A percentile compares a stretch with the other conserved stretches of the same genome.
phyloP scores from a whole-genome alignment of 2,113 vertebrate genomes.

The Ciconia boyciana region DNA sequence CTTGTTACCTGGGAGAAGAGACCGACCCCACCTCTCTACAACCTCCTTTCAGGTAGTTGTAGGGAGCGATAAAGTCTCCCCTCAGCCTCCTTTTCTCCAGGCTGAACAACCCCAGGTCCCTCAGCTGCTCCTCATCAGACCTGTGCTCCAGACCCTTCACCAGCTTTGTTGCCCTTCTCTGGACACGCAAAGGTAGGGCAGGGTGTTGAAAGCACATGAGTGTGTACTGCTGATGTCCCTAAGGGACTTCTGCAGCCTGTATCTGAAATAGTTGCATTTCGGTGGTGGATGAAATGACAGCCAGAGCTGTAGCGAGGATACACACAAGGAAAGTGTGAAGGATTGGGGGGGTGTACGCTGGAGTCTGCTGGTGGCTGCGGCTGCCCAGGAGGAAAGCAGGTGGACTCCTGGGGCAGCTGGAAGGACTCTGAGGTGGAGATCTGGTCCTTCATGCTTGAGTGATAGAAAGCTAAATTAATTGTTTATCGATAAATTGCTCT shows the following conservation, averaged over 20 bases:
- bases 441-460: background rate
- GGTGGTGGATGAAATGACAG: background rate
- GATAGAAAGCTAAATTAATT: background rate
- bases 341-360: rapidly evolving
- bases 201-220: no score
- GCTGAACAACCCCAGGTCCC: no score
- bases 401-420: background rate
- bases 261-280: background rate
- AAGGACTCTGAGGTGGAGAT: background rate
- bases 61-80: no score
- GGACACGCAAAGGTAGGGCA: no score
- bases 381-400: background rate
- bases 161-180: no score
- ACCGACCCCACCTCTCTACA: no score
- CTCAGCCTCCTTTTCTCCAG: no score
- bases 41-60: no score
- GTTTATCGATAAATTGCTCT: background rate
- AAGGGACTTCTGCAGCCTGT: background rate
- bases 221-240: background rate
- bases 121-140: no score
- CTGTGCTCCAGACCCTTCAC: no score
- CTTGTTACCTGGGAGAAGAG: no score
- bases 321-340: background rate
- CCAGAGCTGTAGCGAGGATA: background rate
- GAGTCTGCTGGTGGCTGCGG: background rate